These are phyloP conservation scores for Oceanites oceanicus DNA, from an alignment of 2,113 vertebrate genomes.

Conservation along the genomic window DNA sequence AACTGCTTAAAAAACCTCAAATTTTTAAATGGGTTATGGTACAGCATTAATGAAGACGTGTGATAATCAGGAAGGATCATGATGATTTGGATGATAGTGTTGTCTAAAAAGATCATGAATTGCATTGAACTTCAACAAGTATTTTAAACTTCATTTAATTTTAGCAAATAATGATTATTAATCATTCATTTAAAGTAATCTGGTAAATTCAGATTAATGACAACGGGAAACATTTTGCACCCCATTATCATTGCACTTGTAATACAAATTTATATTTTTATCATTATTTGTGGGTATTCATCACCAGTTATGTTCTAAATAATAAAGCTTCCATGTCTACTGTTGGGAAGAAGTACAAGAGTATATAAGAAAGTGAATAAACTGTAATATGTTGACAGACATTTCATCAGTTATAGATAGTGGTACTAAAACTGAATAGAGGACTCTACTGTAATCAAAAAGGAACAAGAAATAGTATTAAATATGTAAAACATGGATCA, in stretches of 20 bases:
- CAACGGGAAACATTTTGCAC: neutral
- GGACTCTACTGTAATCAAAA: neutral
- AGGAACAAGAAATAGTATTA: neutral
- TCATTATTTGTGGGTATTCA: neutral
- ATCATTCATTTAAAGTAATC: neutral
- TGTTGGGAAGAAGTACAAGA: neutral
- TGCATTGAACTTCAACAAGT: neutral
- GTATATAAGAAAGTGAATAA: neutral
- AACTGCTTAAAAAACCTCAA: neutral
- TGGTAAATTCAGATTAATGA: neutral
- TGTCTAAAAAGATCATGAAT: neutral
- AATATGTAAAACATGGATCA: neutral
- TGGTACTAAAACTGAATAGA: neutral
- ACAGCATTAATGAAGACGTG: neutral
- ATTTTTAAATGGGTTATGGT: neutral
- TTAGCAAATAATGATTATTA: neutral
- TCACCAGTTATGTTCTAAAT: neutral
- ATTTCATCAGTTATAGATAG: constrained; percentile 5
- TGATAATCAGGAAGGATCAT: neutral
- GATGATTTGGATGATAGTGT: neutral
- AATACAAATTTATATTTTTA: neutral
- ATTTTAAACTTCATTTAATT: neutral
- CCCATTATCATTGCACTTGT: neutral
- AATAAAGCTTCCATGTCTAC: neutral
- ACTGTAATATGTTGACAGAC: neutral